Evolutionary conservation across 2,113 vertebrate genomes (phyloP).

Genomic region (Rhinoderma darwinii): DNA sequence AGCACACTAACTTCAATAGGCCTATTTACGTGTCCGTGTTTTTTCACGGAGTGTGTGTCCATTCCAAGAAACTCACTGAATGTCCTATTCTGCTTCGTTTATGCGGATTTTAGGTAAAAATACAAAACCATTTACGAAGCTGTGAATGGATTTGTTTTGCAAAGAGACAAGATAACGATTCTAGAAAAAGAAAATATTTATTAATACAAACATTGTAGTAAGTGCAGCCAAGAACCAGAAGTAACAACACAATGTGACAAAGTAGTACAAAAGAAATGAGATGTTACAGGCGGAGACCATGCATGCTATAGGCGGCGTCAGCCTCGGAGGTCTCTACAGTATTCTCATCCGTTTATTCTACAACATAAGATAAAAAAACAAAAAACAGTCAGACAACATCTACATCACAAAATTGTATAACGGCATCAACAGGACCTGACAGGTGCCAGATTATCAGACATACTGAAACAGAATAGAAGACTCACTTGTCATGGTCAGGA

Average conservation of each 20-base stretch:
- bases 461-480: too few species aligned
- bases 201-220: neutral
- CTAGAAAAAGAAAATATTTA: slow-evolving; percentile 28
- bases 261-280: neutral
- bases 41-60: too few species aligned
- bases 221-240: neutral
- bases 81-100: too few species aligned
- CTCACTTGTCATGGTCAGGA: too few species aligned
- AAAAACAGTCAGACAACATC: neutral
- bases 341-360: neutral
- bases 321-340: neutral
- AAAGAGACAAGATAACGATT: neutral
- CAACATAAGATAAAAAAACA: neutral
- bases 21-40: too few species aligned
- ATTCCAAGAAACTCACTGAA: too few species aligned
- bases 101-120: too few species aligned
- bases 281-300: neutral
- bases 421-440: too few species aligned
- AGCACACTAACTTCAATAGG: too few species aligned
- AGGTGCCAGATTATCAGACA: neutral
- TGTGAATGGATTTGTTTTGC: neutral
- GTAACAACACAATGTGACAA: slow-evolving; percentile 1
- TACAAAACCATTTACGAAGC: too few species aligned
- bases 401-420: neutral
- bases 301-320: neutral